These are phyloP conservation scores for Nesometra sesokonis DNA, from an alignment of 35 echinoderm and acorn worm genomes.

Conservation along the genomic window DNA sequence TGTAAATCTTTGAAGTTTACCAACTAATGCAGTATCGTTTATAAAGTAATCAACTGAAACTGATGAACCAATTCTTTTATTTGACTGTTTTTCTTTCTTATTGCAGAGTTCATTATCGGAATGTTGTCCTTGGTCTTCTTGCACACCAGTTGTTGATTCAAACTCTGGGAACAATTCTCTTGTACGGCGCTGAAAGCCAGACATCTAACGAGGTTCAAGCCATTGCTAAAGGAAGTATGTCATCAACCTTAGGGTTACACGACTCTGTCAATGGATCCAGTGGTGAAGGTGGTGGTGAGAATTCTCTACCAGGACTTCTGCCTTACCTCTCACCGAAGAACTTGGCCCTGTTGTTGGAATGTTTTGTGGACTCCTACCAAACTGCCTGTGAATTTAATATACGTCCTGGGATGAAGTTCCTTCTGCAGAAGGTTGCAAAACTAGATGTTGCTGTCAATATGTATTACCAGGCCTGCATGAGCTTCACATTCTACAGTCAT, in stretches of 20 bases:
- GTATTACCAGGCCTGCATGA: slow-evolving; percentile 90
- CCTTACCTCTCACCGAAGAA: slow-evolving; percentile 88
- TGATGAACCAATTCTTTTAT: background rate
- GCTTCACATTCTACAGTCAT: slow-evolving; percentile 97
- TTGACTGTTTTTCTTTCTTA: slow-evolving; percentile 10
- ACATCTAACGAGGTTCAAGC: slow-evolving; percentile 48
- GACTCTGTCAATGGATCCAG: slow-evolving; percentile 17
- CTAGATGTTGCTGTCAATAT: slow-evolving; percentile 89
- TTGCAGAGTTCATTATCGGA: slow-evolving; percentile 69
- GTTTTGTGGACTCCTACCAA: slow-evolving; percentile 96
- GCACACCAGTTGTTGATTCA: slow-evolving; percentile 88
- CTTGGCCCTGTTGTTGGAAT: slow-evolving; percentile 80
- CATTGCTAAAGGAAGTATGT: slow-evolving; percentile 46
- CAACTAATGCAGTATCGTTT: no score
- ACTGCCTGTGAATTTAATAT: slow-evolving; percentile 88
- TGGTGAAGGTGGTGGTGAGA: background rate
- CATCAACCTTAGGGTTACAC: slow-evolving; percentile 28
- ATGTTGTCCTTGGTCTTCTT: slow-evolving; percentile 82
- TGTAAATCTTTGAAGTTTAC: no score
- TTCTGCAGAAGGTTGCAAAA: slow-evolving; percentile 96
- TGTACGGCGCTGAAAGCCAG: slow-evolving; percentile 77
- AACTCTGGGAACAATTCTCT: slow-evolving; percentile 86
- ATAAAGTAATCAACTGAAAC: no score
- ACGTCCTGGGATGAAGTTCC: slow-evolving; percentile 88
- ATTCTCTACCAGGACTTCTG: slow-evolving; percentile 66